phyloP scores from a whole-genome alignment of 2,888 invertebrate genomes.

The Nemapogon koenigi region DNA sequence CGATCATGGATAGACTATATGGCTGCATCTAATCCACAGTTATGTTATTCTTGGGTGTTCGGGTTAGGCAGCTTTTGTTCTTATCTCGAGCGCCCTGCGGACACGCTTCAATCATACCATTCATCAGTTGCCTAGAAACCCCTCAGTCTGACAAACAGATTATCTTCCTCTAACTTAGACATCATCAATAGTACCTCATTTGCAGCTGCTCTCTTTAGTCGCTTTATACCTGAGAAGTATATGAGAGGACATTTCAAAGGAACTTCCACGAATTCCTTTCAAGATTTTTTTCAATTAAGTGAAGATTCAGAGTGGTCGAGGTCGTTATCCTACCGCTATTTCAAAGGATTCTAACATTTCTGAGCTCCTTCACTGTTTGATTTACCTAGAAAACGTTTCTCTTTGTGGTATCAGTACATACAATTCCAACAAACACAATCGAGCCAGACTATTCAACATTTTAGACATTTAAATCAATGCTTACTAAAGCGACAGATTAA shows the following conservation, averaged over 20 bases:
- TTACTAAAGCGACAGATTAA: no score
- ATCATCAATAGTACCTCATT: conserved; percentile 22
- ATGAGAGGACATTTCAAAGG: not conserved
- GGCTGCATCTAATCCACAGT: no score
- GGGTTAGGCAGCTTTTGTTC: conserved; percentile 3
- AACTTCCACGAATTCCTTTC: conserved; percentile 2
- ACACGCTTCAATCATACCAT: conserved; percentile 1
- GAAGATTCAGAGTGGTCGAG: conserved; percentile 19
- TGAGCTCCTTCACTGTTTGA: no score
- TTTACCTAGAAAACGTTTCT: no score
- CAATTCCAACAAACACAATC: no score
- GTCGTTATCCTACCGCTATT: conserved; percentile 17
- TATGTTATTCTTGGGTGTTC: no score
- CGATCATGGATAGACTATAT: no score
- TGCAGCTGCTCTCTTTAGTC: conserved; percentile 27
- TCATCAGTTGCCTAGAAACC: not conserved
- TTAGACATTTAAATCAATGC: no score
- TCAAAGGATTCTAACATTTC: no score
- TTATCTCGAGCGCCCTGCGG: not conserved
- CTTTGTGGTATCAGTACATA: no score
- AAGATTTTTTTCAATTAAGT: conserved; percentile 18
- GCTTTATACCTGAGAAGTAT: conserved; percentile 20
- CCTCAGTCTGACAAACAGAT: not conserved
- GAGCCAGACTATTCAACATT: no score
- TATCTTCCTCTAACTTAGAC: conserved; percentile 1